phyloP scores from a whole-genome alignment of 2,888 invertebrate species.

The Punctoribates punctum region DNA sequence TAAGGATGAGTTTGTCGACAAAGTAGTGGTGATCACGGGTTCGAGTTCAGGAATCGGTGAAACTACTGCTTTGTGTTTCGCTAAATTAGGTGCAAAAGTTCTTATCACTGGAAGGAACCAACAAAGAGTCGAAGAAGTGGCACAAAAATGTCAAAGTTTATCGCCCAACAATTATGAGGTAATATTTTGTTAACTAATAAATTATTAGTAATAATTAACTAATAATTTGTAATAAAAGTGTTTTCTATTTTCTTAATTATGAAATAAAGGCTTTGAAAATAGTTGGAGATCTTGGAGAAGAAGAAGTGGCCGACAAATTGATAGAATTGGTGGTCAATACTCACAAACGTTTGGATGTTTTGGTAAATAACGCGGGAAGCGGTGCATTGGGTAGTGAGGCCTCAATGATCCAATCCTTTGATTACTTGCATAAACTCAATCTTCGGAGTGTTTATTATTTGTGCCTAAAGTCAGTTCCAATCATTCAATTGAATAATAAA shows the following conservation, averaged over 20 bases:
- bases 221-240: too few relatives aligned
- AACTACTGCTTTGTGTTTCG: not conserved
- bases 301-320: not conserved
- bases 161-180: not conserved
- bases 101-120: not conserved
- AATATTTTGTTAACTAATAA: not conserved
- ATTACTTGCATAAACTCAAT: constrained; percentile 9
- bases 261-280: not conserved
- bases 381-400: not conserved
- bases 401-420: not conserved
- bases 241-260: not conserved
- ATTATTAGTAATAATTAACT: not conserved
- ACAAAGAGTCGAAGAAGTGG: not conserved
- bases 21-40: not conserved
- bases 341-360: not conserved
- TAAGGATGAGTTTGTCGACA: not conserved
- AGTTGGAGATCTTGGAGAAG: not conserved
- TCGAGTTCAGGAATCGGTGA: not conserved
- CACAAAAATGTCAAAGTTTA: not conserved
- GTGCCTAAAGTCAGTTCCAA: not conserved
- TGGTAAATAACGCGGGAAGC: not conserved
- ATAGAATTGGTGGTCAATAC: not conserved
- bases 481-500: not conserved
- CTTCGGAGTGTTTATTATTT: not conserved
- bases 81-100: not conserved